Conservation (phyloP, 2,888 invertebrate genomes). For the Dastarcus helophoroides region DNA sequence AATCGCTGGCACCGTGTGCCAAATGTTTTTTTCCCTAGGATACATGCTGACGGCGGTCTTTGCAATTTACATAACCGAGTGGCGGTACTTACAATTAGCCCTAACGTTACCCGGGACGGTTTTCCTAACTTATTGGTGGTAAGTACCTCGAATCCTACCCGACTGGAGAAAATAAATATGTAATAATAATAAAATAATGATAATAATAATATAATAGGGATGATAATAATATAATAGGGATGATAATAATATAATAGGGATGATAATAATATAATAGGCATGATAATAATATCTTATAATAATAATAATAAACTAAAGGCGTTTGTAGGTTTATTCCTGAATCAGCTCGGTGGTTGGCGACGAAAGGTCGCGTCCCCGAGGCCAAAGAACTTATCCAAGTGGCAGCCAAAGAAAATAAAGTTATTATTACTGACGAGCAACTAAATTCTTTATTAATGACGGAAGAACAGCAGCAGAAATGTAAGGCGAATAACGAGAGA, state of each 20-base stretch:
- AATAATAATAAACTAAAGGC: conserved; percentile 5
- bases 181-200: too few species aligned
- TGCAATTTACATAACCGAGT: conserved; percentile 55
- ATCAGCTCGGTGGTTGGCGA: conserved; percentile 60
- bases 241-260: too few species aligned
- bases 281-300: conserved; percentile 4
- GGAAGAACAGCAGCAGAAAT: conserved; percentile 26
- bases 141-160: too few species aligned
- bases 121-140: conserved; percentile 61
- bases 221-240: too few species aligned
- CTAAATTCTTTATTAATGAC: conserved; percentile 40
- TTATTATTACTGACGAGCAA: conserved; percentile 42
- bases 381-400: conserved; percentile 50
- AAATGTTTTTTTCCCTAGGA: conserved; percentile 64
- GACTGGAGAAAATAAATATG: too few species aligned
- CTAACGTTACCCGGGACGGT: conserved; percentile 56
- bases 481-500: conserved; percentile 24
- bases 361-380: conserved; percentile 49
- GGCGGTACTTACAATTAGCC: conserved; percentile 58
- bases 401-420: conserved; percentile 55
- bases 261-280: too few species aligned
- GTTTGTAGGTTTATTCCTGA: conserved; percentile 51
- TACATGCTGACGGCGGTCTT: conserved; percentile 56
- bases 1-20: conserved; percentile 59
- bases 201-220: too few species aligned